Evolutionary conservation across 2,113 vertebrate species (phyloP), one percentile per base, ranked within the genome.

Genomic region (Epinephelus cyanopodus): DNA sequence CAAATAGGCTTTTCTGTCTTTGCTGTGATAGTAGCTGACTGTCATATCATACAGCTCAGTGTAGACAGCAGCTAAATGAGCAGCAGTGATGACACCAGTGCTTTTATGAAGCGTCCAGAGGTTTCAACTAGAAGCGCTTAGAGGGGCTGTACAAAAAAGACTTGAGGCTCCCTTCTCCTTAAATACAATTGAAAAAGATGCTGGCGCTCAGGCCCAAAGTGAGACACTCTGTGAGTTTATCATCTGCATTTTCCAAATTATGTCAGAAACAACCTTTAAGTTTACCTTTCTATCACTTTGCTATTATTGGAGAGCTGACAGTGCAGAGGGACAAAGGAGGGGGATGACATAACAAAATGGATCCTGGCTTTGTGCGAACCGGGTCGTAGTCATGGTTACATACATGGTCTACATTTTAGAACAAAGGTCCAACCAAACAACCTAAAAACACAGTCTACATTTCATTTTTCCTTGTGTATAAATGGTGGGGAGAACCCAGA

Each of bases 321-420:
- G 45, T 25, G 23, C 54, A 29, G 13, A 73, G 14, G 71, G 8
- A 71, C 67, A 45, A 63, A 23, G 33, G 25, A 21, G 9, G 12
- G 45, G 21, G 14, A 5, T 50, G 21, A 52, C 14, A 71, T 29
- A 47, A 42, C 18, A 56, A 62, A 79, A 74, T 47, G 23, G n/a
- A 47, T 7, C 25, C 45, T 29, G 58, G 48, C 17, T 67, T 66
- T 63, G 42, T 62, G 48, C 62, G 53, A 86, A 77, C 15, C 8
- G 15, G 52, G 71, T 57, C 65, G 17, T 79, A 61, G 72, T 67
- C 71, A 72, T 81, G 62, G 67, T 67, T 39, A 75, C 64, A 47
- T 8, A 75, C 64, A 47, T 8, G 0, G 29, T 45, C 19, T 45
- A 15, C 1, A 21, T 50, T 56, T 65, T 21, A 27, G 50, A 66